Evolutionary conservation across 2,888 invertebrate genomes (phyloP).

Genomic region (Lasioglossum calceatum): DNA sequence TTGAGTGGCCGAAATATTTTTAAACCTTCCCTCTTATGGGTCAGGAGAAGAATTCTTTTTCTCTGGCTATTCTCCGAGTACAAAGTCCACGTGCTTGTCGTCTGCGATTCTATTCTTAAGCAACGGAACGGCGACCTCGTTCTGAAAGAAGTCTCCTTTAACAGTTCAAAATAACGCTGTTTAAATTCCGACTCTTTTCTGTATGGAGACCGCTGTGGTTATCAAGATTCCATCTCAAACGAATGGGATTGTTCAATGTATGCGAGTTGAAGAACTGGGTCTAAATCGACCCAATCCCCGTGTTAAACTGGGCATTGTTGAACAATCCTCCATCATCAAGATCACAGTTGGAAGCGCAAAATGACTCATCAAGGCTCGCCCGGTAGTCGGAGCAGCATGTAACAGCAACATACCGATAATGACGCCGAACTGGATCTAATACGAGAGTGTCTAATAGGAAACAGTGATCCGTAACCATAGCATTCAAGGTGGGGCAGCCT

Average conservation of each 20-base stretch:
- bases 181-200: neutral
- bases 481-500: slow-evolving; percentile 28
- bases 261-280: neutral
- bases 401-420: neutral
- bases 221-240: neutral
- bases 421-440: neutral
- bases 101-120: slow-evolving; percentile 35
- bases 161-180: neutral
- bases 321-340: no score
- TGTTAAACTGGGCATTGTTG: no score
- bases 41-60: neutral
- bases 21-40: neutral
- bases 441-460: slow-evolving; percentile 42
- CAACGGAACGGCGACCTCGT: neutral
- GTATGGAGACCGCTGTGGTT: neutral
- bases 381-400: neutral
- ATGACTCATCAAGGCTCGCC: neutral
- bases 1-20: slow-evolving; percentile 9
- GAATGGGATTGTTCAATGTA: neutral
- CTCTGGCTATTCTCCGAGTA: neutral
- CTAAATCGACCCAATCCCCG: no score
- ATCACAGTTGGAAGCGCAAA: neutral
- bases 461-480: slow-evolving; percentile 50
- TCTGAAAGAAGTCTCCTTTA: neutral
- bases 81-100: neutral